Conservation (phyloP, 2,888 invertebrate species). For the Gandaritis pyraliata region DNA sequence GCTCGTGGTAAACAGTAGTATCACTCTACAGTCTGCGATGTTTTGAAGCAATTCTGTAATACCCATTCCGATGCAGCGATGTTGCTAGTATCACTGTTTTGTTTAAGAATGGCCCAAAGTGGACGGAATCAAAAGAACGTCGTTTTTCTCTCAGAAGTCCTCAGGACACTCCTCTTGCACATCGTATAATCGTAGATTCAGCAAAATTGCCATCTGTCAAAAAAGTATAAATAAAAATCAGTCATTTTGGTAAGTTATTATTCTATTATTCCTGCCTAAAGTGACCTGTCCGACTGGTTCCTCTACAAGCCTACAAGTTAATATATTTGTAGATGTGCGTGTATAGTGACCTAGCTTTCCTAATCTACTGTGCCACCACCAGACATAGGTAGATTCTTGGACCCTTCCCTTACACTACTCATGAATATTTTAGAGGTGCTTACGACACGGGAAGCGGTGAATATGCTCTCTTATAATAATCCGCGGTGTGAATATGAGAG, state of each 20-base stretch:
- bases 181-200: too few relatives aligned
- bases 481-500: slow-evolving; percentile 23
- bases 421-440: slow-evolving; percentile 74
- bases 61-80: too few relatives aligned
- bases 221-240: too few relatives aligned
- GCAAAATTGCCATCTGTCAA: too few relatives aligned
- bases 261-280: too few relatives aligned
- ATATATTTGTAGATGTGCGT: not conserved
- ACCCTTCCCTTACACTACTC: slow-evolving; percentile 66
- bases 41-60: not conserved
- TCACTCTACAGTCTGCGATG: not conserved
- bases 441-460: slow-evolving; percentile 63
- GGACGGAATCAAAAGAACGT: too few relatives aligned
- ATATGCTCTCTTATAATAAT: slow-evolving; percentile 56
- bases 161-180: too few relatives aligned
- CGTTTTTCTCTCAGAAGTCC: too few relatives aligned
- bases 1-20: not conserved
- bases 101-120: too few relatives aligned
- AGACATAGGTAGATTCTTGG: slow-evolving; percentile 54
- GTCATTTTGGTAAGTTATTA: too few relatives aligned
- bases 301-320: not conserved
- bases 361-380: slow-evolving; percentile 16
- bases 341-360: slow-evolving; percentile 6
- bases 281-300: too few relatives aligned
- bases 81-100: too few relatives aligned